Conservation (phyloP, 1,140 invertebrate genomes). For the Stratiolaelaps scimitus region DNA sequence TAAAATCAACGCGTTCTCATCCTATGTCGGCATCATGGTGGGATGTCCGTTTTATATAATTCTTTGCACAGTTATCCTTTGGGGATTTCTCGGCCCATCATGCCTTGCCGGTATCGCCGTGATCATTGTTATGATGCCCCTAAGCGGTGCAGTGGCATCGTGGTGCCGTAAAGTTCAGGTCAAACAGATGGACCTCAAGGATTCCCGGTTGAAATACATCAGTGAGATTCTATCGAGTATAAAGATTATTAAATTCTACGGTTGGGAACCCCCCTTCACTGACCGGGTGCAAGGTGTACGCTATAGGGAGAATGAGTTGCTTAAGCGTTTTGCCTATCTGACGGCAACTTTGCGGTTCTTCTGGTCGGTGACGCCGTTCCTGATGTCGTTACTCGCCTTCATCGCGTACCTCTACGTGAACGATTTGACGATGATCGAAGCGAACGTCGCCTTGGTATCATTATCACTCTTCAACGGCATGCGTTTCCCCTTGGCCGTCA, state of each 20-base stretch:
- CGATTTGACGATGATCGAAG: slow-evolving; percentile 43
- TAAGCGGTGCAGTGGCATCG: slow-evolving; percentile 43
- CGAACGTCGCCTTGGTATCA: slow-evolving; percentile 51
- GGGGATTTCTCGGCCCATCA: slow-evolving; percentile 53
- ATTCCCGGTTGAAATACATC: slow-evolving; percentile 40
- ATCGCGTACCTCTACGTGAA: slow-evolving; percentile 60
- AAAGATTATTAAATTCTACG: slow-evolving; percentile 49
- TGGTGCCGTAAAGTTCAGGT: slow-evolving; percentile 42
- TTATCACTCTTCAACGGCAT: slow-evolving; percentile 54
- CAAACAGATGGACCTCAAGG: slow-evolving; percentile 39
- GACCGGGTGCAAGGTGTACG: slow-evolving; percentile 67
- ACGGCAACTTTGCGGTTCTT: slow-evolving; percentile 50
- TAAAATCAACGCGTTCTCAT: slow-evolving; percentile 40
- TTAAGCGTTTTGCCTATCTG: slow-evolving; percentile 68
- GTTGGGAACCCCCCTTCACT: slow-evolving; percentile 71
- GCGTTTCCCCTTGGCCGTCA: slow-evolving; percentile 60
- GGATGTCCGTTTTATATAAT: slow-evolving; percentile 40
- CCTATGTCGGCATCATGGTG: slow-evolving; percentile 37
- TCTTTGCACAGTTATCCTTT: slow-evolving; percentile 42
- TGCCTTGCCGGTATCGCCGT: slow-evolving; percentile 77
- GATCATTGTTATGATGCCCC: slow-evolving; percentile 54
- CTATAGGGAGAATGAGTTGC: slow-evolving; percentile 65
- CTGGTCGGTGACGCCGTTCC: slow-evolving; percentile 39
- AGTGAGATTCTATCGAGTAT: slow-evolving; percentile 41
- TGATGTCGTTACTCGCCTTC: slow-evolving; percentile 62